Conservation (phyloP, 2,888 invertebrate species). For the Ennomos quercinarius region DNA sequence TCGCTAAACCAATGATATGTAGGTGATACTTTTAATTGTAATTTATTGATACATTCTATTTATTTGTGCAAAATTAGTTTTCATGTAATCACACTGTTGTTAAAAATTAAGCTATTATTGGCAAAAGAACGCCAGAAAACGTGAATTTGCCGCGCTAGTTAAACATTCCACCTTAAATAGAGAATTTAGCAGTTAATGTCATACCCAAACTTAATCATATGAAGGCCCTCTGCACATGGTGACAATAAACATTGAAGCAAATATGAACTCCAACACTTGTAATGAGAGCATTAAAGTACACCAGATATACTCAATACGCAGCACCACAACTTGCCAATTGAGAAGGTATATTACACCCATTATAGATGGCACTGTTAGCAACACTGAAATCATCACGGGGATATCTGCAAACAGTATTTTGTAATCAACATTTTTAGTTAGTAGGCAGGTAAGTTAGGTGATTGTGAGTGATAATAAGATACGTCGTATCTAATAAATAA, state of each 20-base stretch:
- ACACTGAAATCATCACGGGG: conserved; percentile 92
- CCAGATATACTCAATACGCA: conserved; percentile 95
- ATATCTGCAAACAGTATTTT: conserved; percentile 84
- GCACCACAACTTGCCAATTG: conserved; percentile 93
- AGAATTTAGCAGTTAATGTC: not conserved
- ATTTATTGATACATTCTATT: too few relatives aligned
- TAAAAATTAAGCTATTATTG: too few relatives aligned
- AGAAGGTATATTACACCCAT: conserved; percentile 94
- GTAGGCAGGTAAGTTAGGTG: too few relatives aligned
- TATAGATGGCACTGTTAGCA: conserved; percentile 94
- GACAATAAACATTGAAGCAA: conserved; percentile 90
- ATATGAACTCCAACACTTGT: conserved; percentile 92
- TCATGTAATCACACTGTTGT: too few relatives aligned
- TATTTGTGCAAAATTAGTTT: too few relatives aligned
- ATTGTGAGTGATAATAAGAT: not conserved
- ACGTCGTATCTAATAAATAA: too few relatives aligned
- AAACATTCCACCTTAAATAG: too few relatives aligned
- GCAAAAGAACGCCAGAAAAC: too few relatives aligned
- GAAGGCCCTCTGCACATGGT: conserved; percentile 87
- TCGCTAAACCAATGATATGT: too few relatives aligned
- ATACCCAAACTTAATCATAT: conserved; percentile 72
- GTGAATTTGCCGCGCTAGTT: too few relatives aligned
- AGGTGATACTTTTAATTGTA: too few relatives aligned
- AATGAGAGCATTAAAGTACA: conserved; percentile 94
- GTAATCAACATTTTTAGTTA: too few relatives aligned